Conservation (phyloP, 1,140 invertebrate species). For the Scaptodrosophila lebanonensis region DNA sequence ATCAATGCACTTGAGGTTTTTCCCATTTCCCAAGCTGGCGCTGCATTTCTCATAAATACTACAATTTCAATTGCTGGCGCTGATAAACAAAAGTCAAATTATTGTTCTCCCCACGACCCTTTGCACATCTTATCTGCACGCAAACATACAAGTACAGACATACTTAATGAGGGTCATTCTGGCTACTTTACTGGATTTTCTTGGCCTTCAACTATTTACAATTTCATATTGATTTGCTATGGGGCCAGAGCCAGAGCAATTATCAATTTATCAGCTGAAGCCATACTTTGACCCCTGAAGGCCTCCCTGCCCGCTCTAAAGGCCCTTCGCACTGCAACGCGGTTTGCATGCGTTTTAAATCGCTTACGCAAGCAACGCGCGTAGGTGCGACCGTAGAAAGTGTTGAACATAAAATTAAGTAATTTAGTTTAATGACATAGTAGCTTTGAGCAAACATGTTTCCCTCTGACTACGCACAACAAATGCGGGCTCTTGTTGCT, state of each 20-base stretch:
- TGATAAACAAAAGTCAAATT: conserved; percentile 50
- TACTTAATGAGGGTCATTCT: conserved; percentile 59
- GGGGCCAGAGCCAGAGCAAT: conserved; percentile 8
- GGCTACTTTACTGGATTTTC: conserved; percentile 5
- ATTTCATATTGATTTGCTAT: conserved; percentile 57
- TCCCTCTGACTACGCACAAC: no score
- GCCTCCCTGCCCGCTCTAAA: no score
- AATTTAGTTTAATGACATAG: conserved; percentile 50
- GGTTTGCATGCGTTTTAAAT: conserved; percentile 61
- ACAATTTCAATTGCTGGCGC: no score
- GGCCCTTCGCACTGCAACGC: conserved; percentile 42
- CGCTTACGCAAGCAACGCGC: conserved; percentile 46
- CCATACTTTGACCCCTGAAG: no score
- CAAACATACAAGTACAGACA: no score
- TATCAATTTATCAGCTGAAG: no score
- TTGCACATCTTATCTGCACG: no score
- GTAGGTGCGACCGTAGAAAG: conserved; percentile 55
- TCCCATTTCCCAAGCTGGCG: conserved; percentile 30
- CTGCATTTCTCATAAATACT: conserved; percentile 49
- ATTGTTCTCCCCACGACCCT: no score
- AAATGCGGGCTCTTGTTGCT: no score
- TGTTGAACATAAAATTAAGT: conserved; percentile 55
- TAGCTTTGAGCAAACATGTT: no score
- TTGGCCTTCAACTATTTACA: conserved; percentile 56
- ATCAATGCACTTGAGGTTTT: conserved; percentile 57